Evolutionary conservation across 2,113 vertebrate species (phyloP).

Genomic region (Bungarus multicinctus): DNA sequence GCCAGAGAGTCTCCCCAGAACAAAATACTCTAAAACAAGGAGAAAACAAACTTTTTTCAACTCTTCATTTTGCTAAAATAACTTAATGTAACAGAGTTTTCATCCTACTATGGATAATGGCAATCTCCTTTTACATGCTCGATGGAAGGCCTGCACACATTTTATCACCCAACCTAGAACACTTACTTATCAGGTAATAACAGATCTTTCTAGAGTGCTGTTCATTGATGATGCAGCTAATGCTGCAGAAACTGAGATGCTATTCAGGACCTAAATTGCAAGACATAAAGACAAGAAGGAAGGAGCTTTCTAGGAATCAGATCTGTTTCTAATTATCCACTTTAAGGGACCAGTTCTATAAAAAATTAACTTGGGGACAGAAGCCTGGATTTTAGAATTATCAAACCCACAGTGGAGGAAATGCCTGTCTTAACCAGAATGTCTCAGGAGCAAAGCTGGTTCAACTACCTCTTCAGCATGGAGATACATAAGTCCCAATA

Average conservation of each 20-base stretch:
- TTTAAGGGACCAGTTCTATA: background rate
- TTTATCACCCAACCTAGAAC: background rate
- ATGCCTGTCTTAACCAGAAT: background rate
- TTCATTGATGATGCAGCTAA: background rate
- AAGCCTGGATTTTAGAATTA: background rate
- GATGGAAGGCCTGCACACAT: background rate
- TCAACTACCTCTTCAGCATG: background rate
- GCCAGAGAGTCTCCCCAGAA: background rate
- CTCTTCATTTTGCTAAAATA: background rate
- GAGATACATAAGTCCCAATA: background rate
- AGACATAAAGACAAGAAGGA: no score
- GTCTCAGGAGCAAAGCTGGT: background rate
- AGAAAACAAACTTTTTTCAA: background rate
- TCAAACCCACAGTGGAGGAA: background rate
- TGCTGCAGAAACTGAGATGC: background rate
- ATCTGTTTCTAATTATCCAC: background rate
- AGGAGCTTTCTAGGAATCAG: background rate
- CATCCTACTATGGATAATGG: background rate
- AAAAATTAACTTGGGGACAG: background rate
- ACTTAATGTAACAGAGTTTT: background rate
- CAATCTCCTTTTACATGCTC: background rate
- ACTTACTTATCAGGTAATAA: background rate
- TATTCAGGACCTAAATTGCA: background rate
- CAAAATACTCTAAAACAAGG: background rate
- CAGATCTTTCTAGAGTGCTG: background rate